Base-by-base conservation (phyloP, 2,888 invertebrate genomes). In the Argyresthia goedartella region DNA sequence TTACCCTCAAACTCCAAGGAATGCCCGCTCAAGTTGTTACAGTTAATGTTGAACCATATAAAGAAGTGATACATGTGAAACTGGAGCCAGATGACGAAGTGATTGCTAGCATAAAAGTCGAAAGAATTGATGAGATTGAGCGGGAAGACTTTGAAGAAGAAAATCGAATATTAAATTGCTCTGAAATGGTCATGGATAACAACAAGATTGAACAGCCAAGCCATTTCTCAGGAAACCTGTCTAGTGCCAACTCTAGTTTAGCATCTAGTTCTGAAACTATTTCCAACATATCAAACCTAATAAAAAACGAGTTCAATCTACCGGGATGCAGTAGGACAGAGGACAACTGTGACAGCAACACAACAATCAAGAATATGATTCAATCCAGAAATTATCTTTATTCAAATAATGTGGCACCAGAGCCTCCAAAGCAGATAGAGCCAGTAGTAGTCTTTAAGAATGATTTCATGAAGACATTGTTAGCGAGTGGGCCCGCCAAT, bases 121-220 rank as follows among this genome's bases (percentile, higher is more conserved):
- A 76, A 60, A 73, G 69, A 54, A 82, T 82, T 53, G 86, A 87
- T 52, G 80, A 84, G 44, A 66, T 87, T 39, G 87, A 87, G 58
- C 66, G 85, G 1, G 75, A 81, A 55, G 87, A 87, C 56, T 87
- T 85, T 43, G 84, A 85, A 49, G 86, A 86, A 56, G 86, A 87
- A 57, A 85, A 86, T 57, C 67, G 82, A 45, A 71, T 87, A 54
- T 62, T 84, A 48, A 81, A 82, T 53, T 82, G 82, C 59, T 74
- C 84, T 4, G 74, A 71, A 46, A 75, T 85, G 66, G 71, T 79
- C 45, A 78, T 81, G 3, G 82, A 84, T 53, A 69, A 69, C 9
- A 77, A 43, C 35, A 52, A 84, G 58, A 69, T 74, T 51, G 60
- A 69, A 50, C 60, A 72, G 1, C 56, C 68, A 7, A 59, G 73